Evolutionary conservation across 2,113 vertebrate genomes (phyloP).

Genomic region (Cardinalis cardinalis): DNA sequence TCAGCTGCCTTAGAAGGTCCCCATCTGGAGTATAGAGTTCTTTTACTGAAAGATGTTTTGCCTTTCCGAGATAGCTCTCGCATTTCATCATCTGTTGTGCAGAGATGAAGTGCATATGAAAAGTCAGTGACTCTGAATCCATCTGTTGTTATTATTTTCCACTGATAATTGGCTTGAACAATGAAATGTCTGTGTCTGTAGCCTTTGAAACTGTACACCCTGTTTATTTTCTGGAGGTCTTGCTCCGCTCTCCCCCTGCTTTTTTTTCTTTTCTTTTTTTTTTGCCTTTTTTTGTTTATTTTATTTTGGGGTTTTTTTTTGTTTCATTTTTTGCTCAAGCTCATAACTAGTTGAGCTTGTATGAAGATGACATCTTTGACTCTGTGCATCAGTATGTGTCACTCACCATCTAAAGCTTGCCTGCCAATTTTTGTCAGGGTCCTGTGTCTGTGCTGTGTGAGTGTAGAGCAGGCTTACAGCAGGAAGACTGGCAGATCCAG

Average conservation of each 20-base stretch:
- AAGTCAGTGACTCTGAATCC: conserved; percentile 94
- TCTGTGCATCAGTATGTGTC: conserved; percentile 77
- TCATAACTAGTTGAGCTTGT: conserved; percentile 71
- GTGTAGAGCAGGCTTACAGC: conserved; percentile 5
- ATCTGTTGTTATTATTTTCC: conserved; percentile 99
- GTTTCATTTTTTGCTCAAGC: conserved; percentile 58
- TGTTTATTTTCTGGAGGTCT: conserved; percentile 89
- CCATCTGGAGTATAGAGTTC: conserved; percentile 91
- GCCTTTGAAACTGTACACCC: conserved; percentile 96
- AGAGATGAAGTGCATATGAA: conserved; percentile 86
- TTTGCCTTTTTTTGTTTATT: neutral
- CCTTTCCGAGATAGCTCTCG: conserved; percentile 87
- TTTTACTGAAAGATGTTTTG: conserved; percentile 80
- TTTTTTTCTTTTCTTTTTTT: neutral
- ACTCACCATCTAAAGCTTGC: conserved; percentile 72
- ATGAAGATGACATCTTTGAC: conserved; percentile 81
- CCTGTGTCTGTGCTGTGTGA: conserved; percentile 49
- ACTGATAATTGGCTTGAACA: conserved; percentile 99
- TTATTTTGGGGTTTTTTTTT: neutral
- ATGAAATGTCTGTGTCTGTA: conserved; percentile 97
- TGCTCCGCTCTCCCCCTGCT: conserved; percentile 26
- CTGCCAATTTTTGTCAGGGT: conserved; percentile 66
- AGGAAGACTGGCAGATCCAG: conserved; percentile 50
- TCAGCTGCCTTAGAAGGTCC: conserved; percentile 87
- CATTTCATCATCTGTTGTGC: conserved; percentile 96